Conservation (phyloP, 2,113 vertebrate species). For the Ellobius talpinus region DNA sequence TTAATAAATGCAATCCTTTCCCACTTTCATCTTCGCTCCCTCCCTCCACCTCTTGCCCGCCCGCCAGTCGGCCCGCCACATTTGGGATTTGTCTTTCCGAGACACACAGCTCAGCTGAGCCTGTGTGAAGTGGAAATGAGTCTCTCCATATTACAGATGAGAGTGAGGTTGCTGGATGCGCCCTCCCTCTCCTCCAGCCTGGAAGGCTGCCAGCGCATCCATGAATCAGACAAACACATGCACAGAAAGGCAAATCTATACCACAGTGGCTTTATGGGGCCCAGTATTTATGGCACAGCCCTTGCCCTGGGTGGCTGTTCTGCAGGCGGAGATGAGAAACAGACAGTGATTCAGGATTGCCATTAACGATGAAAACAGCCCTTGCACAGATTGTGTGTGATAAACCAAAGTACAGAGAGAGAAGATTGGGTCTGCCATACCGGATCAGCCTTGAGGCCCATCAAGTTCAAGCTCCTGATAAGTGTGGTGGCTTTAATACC, state of each 20-base stretch:
- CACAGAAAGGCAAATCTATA: conserved; percentile 80
- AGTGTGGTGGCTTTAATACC: not conserved
- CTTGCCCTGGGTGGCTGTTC: conserved; percentile 76
- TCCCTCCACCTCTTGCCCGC: conserved; percentile 4
- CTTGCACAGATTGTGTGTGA: conserved; percentile 64
- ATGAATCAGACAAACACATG: conserved; percentile 69
- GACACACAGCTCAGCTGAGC: conserved; percentile 85
- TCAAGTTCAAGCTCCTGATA: conserved; percentile 14
- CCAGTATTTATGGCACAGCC: conserved; percentile 81
- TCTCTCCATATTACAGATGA: conserved; percentile 88
- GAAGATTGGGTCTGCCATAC: not conserved
- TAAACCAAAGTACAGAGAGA: conserved; percentile 34
- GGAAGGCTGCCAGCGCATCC: conserved; percentile 90
- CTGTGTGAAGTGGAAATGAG: conserved; percentile 91
- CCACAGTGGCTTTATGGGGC: conserved; percentile 81
- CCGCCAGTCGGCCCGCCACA: conserved; percentile 39
- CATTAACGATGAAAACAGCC: conserved; percentile 66
- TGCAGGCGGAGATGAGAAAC: conserved; percentile 74
- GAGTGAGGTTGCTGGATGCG: conserved; percentile 89
- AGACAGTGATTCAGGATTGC: conserved; percentile 68
- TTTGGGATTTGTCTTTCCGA: conserved; percentile 87
- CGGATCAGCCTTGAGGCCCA: conserved; percentile 26
- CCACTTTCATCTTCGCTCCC: conserved; percentile 84
- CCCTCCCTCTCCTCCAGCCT: conserved; percentile 86
- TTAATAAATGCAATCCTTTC: conserved; percentile 86